These are phyloP conservation scores for Spilogale gracilis DNA, from an alignment of 2,113 vertebrate species.

Conservation along the genomic window DNA sequence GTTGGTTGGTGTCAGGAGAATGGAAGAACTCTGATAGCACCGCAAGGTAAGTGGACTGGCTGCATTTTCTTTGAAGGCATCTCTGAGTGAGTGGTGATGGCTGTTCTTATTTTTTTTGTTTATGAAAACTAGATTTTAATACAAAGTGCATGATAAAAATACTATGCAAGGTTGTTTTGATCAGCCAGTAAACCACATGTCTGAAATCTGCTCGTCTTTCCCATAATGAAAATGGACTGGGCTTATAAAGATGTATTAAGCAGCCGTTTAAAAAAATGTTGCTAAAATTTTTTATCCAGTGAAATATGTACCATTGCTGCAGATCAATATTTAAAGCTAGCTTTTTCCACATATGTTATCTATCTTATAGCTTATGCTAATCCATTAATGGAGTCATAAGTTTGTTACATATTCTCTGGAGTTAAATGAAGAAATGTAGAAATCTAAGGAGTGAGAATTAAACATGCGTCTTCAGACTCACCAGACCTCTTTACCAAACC, in stretches of 20 bases:
- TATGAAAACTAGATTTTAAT: not conserved
- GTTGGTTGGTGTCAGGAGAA: constrained; percentile 77
- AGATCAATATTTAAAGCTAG: not conserved
- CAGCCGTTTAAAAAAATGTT: not conserved
- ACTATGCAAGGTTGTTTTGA: not conserved
- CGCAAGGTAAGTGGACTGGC: constrained; percentile 70
- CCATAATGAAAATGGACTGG: not conserved
- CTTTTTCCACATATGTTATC: not conserved
- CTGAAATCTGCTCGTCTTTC: not conserved
- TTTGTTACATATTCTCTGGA: not conserved
- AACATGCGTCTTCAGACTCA: not conserved
- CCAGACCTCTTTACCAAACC: not conserved
- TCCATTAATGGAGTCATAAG: not conserved
- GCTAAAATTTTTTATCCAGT: not conserved
- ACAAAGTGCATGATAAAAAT: not conserved
- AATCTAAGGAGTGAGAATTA: constrained; percentile 4
- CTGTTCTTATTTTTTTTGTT: constrained; percentile 10
- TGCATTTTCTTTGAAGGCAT: not conserved
- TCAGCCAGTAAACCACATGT: not conserved
- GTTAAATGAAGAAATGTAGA: not conserved
- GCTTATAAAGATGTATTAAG: not conserved
- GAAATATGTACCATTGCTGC: not conserved
- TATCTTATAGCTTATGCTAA: not conserved
- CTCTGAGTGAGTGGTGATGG: not conserved
- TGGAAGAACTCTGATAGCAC: constrained; percentile 76